These are phyloP conservation scores for Cardinalis cardinalis DNA, from an alignment of 2,113 vertebrate species.

Conservation along the genomic window DNA sequence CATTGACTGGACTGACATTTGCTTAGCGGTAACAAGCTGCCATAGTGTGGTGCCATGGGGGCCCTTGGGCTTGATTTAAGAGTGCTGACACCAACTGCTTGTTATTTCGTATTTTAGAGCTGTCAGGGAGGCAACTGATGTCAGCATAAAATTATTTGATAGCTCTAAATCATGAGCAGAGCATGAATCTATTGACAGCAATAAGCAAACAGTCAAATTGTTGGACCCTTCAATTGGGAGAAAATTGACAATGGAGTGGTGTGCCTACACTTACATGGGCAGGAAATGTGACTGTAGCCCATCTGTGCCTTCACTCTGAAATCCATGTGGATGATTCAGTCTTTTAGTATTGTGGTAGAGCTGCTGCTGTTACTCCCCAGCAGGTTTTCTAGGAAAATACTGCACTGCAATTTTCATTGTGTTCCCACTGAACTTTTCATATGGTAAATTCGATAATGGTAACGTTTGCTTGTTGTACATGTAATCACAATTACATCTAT, in stretches of 20 bases:
- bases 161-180: conserved; percentile 61
- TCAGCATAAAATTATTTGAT: conserved; percentile 82
- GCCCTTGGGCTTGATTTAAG: conserved; percentile 81
- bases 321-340: not conserved
- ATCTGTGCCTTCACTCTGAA: not conserved
- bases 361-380: not conserved
- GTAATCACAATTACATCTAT: not conserved
- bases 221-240: conserved; percentile 8
- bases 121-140: conserved; percentile 84
- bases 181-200: conserved; percentile 67
- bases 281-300: not conserved
- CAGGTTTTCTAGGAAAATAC: not conserved
- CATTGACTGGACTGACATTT: conserved; percentile 80
- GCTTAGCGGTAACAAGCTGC: conserved; percentile 82
- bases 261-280: not conserved
- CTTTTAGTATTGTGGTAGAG: not conserved
- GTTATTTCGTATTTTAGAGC: conserved; percentile 87
- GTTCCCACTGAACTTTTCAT: not conserved
- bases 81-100: conserved; percentile 83
- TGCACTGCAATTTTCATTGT: not conserved
- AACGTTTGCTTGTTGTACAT: not conserved
- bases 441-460: not conserved
- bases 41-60: conserved; percentile 72
- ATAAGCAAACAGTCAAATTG: conserved; percentile 58
- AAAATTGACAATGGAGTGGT: conserved; percentile 1